phyloP scores from a whole-genome alignment of 2,888 invertebrate genomes.

The Archips xylosteana region DNA sequence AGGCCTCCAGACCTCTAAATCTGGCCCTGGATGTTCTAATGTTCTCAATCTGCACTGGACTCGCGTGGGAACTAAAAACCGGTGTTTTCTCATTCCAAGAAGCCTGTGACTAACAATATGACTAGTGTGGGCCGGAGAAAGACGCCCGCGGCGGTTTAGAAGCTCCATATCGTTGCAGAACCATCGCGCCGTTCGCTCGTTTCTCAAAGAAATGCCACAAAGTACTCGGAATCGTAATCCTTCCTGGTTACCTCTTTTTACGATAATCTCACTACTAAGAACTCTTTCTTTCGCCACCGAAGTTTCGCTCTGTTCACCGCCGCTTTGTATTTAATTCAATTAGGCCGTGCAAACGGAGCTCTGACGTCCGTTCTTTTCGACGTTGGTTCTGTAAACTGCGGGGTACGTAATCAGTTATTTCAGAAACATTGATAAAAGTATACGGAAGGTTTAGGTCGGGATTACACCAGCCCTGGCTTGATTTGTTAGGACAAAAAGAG shows the following conservation, averaged over 20 bases:
- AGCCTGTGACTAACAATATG: no score
- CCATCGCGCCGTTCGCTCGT: neutral
- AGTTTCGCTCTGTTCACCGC: neutral
- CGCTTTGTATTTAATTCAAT: conserved; percentile 1
- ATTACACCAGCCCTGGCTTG: neutral
- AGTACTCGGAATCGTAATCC: neutral
- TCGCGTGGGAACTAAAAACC: no score
- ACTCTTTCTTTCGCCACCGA: neutral
- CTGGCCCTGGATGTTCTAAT: no score
- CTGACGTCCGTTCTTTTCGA: neutral
- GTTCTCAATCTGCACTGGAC: no score
- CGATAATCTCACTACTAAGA: neutral
- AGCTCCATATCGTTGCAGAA: neutral
- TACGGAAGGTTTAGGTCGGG: neutral
- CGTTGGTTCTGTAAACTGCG: neutral
- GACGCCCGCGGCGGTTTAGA: neutral
- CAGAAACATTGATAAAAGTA: neutral
- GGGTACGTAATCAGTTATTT: neutral
- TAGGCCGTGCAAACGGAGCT: neutral
- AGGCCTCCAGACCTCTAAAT: no score
- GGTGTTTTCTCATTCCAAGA: no score
- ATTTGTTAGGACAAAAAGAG: neutral
- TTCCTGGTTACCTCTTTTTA: neutral
- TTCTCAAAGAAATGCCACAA: neutral
- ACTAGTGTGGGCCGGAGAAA: no score